phyloP scores from a whole-genome alignment of 2,113 vertebrate species.

The Psilopogon haemacephalus region DNA sequence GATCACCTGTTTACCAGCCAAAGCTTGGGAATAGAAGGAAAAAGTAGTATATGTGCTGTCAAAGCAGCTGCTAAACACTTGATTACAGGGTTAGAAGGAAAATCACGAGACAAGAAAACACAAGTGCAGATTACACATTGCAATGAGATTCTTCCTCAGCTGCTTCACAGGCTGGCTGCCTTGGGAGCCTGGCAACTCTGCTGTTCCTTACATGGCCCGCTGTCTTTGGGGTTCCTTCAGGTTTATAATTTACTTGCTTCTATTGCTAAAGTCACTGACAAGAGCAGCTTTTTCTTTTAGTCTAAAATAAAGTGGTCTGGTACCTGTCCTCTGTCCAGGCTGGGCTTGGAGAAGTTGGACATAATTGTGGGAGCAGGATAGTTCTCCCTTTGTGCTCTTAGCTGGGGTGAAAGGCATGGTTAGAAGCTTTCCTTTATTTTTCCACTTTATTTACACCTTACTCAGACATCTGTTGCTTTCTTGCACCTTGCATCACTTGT shows the following conservation, averaged over 20 bases:
- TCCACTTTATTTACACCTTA: neutral
- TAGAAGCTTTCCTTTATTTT: neutral
- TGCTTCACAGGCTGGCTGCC: accelerated
- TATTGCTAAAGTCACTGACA: neutral
- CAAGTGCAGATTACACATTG: neutral
- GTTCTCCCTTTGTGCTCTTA: neutral
- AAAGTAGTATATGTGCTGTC: neutral
- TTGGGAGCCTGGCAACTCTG: neutral
- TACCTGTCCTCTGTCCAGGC: too few species aligned
- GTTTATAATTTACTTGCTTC: neutral
- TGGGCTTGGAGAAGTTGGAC: neutral
- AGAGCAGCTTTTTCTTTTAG: neutral
- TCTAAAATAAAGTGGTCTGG: neutral
- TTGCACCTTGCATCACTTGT: accelerated
- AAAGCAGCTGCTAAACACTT: neutral
- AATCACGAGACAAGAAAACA: neutral
- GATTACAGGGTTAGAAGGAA: conserved; percentile 13
- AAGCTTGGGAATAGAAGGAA: conserved; percentile 15
- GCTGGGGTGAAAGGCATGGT: neutral
- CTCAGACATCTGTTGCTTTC: neutral
- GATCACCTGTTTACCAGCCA: neutral
- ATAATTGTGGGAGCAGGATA: neutral
- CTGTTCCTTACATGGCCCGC: accelerated
- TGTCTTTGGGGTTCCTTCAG: neutral
- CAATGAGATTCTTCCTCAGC: neutral